Evolutionary conservation across 2,888 invertebrate genomes (phyloP), one percentile per base, ranked within the genome.

Genomic region (Petrolisthes cinctipes): DNA sequence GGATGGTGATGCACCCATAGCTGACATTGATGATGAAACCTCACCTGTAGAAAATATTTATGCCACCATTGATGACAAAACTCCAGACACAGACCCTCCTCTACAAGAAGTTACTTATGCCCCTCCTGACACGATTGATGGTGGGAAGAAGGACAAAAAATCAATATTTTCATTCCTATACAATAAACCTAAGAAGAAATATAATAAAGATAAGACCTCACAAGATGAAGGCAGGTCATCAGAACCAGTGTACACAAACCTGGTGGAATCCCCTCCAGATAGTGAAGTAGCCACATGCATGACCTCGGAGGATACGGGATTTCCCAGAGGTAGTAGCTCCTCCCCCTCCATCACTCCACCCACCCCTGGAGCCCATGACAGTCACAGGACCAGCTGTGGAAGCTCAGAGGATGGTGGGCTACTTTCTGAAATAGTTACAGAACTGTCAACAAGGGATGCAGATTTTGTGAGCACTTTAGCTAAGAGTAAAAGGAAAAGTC

Each of bases 381-480:
- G 87, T 14, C 83, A 90, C 20, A 86, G 90, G 56, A 85, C 87
- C 54, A 90, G 89, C 84, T 87, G 87, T 66, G 89, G 89, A 23
- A 88, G 90, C 73, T 86, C 88, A 37, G 89, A 89, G 56, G 90
- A 90, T 54, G 90, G 90, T 57, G 90, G 90, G 17, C 57, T 90
- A 17, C 87, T 90, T 17, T 90, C 90, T 51, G 90, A 90, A 84
- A 90, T 90, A 82, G 90, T 90, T 37, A 88, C 88, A 51, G 90
- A 90, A 61, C 82, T 90, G 6, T 87, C 87, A 57, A 88, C 88
- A 17, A 79, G 89, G 37, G 89, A 89, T 75, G 88, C 86, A 14
- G 86, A 89, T 37, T 89, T 88, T 75, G 82, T 86, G 56, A 81
- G 85, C 71, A 71, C 89, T 53, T 78, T 89, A 20, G 68, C 86